phyloP scores from a whole-genome alignment of 2,888 invertebrate genomes.

The Tetragnatha montana region DNA sequence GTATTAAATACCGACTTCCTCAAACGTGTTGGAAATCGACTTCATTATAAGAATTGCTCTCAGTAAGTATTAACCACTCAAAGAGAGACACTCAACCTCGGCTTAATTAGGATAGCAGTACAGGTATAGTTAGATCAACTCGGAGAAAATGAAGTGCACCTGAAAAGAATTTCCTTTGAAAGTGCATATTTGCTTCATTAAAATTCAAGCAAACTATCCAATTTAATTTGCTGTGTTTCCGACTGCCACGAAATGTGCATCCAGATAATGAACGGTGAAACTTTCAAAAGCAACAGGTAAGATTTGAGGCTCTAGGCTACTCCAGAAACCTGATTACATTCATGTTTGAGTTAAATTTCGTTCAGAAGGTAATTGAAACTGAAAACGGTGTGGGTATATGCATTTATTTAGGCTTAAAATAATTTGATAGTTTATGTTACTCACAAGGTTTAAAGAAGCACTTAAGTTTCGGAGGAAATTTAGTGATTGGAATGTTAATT shows the following conservation, averaged over 20 bases:
- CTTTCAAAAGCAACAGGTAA: constrained; percentile 11
- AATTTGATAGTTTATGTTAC: constrained; percentile 13
- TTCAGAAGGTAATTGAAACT: constrained; percentile 2
- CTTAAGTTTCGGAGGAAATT: neutral
- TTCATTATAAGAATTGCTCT: no score
- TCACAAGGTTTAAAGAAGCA: neutral
- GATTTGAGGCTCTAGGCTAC: constrained; percentile 29
- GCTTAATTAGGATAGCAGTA: no score
- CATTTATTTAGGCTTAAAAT: neutral
- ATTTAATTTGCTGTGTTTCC: constrained; percentile 14
- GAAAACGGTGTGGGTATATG: neutral
- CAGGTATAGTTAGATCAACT: no score
- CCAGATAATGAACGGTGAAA: constrained; percentile 8
- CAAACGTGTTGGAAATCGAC: no score
- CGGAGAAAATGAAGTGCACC: no score
- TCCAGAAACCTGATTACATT: constrained; percentile 22
- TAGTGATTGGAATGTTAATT: neutral
- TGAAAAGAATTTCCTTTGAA: no score
- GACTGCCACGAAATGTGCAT: neutral
- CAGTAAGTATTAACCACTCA: no score
- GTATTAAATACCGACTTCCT: no score
- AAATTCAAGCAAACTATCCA: neutral
- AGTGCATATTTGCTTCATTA: neutral
- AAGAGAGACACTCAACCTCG: no score
- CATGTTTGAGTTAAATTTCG: constrained; percentile 7